Percentiles rank a stretch among this genome's conserved stretches.
phyloP scores from a whole-genome alignment of 1,140 invertebrate genomes.

The Achroia grisella region DNA sequence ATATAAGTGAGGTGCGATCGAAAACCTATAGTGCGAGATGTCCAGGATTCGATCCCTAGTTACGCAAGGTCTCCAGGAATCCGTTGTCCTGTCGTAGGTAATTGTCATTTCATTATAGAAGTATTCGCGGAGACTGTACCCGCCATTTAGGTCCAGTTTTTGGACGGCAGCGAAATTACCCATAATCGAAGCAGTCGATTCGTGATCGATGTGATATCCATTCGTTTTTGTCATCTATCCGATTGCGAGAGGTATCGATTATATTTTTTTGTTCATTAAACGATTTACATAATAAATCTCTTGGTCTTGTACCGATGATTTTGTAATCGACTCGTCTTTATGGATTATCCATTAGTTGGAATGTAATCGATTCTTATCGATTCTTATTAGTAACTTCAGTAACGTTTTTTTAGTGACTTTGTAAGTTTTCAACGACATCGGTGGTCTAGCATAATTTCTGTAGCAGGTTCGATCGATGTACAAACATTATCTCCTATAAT shows the following conservation, averaged over 20 bases:
- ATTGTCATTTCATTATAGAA: slow-evolving; percentile 71
- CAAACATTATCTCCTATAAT: no score
- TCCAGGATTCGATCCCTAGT: slow-evolving; percentile 25
- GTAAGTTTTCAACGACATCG: no score
- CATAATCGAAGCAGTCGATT: slow-evolving; percentile 55
- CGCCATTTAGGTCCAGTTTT: slow-evolving; percentile 47
- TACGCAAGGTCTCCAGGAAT: slow-evolving; percentile 46
- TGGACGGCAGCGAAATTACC: slow-evolving; percentile 46
- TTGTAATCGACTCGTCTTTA: no score
- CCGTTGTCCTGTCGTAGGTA: slow-evolving; percentile 43
- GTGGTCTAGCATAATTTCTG: no score
- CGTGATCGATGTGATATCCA: slow-evolving; percentile 32
- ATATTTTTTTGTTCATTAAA: not conserved
- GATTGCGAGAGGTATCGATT: not conserved
- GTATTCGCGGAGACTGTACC: slow-evolving; percentile 44
- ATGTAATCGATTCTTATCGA: no score
- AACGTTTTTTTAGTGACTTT: no score
- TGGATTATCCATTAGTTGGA: no score
- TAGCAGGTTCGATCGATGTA: no score
- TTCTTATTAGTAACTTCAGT: no score
- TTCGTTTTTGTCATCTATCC: slow-evolving; percentile 13
- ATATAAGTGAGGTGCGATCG: slow-evolving; percentile 2
- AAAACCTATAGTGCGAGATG: slow-evolving; percentile 24
- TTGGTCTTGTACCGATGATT: no score
- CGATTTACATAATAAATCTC: not conserved